Percentiles rank a stretch among this genome's conserved stretches.
Conservation (phyloP, 2,888 invertebrate genomes). For the Cantharis nigra region DNA sequence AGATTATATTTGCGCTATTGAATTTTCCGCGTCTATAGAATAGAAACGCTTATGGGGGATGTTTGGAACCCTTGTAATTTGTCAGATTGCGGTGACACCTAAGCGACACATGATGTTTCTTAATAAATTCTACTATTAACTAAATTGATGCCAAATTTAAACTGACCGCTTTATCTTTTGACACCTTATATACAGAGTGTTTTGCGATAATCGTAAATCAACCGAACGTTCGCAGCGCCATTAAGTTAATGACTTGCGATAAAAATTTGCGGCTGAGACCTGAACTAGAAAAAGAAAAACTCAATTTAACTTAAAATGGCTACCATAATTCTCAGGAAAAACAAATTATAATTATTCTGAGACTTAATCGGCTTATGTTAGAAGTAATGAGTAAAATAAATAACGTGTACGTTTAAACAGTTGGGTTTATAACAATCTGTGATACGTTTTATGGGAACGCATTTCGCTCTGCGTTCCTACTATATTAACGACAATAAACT, state of each 20-base stretch:
- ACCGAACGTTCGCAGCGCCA: neutral
- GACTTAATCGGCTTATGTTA: conserved; percentile 16
- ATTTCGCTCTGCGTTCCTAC: conserved; percentile 31
- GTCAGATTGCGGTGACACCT: neutral
- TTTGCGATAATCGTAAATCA: neutral
- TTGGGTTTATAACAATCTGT: conserved; percentile 1
- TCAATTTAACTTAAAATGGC: neutral
- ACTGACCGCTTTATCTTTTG: neutral
- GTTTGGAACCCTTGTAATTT: neutral
- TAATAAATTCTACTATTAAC: neutral
- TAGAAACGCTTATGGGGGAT: neutral
- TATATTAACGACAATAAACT: conserved; percentile 40
- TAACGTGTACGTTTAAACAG: neutral
- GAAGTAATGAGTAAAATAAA: conserved; percentile 19
- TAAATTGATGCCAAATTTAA: neutral
- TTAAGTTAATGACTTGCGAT: neutral
- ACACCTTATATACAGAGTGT: neutral
- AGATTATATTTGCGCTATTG: neutral
- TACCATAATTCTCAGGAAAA: neutral
- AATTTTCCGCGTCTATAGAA: neutral
- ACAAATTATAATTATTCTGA: conserved; percentile 2
- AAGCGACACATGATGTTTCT: neutral
- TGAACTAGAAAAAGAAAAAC: neutral
- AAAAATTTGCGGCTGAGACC: neutral
- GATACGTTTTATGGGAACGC: conserved; percentile 29